Percentiles rank a stretch among this genome's conserved stretches.
Conservation (phyloP, 23 tunicate genomes). For the Trididemnum clinides region DNA sequence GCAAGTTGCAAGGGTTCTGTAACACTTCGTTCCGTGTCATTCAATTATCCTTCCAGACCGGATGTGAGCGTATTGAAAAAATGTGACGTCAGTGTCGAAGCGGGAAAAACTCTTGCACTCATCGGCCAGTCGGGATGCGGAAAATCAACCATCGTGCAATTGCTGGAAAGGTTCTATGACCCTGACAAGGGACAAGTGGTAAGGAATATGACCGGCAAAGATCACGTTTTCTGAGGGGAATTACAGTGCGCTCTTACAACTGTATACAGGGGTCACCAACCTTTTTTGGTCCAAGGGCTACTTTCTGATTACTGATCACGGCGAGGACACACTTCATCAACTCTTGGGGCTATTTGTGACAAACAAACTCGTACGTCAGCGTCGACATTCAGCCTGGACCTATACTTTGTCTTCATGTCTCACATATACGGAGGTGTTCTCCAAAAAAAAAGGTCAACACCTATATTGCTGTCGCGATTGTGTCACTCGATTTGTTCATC, state of each 20-base stretch:
- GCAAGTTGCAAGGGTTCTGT: constrained; percentile 4
- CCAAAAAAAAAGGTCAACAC: too few species aligned
- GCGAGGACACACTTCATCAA: too few species aligned
- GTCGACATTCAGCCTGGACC: too few species aligned
- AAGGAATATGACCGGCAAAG: not conserved
- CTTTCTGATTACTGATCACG: too few species aligned
- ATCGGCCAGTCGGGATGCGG: constrained; percentile 81
- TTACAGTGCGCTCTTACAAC: not conserved
- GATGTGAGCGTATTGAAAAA: constrained; percentile 43
- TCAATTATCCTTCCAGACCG: constrained; percentile 67
- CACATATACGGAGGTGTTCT: too few species aligned
- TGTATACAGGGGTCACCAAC: not conserved
- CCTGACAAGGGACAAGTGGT: constrained; percentile 56
- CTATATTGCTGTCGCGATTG: too few species aligned
- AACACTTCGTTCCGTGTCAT: not conserved
- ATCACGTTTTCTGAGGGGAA: not conserved
- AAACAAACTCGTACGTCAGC: too few species aligned
- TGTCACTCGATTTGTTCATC: too few species aligned
- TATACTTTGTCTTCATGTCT: too few species aligned
- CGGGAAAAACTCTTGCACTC: constrained; percentile 61
- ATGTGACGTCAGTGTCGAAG: constrained; percentile 35
- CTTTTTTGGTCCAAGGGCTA: not conserved
- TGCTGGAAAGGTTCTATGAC: constrained; percentile 66
- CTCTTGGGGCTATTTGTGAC: too few species aligned
- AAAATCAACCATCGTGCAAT: constrained; percentile 61